Evolutionary conservation across 2,888 invertebrate species (phyloP), one percentile per base, ranked within the genome.

Genomic region (Phytoseiulus persimilis): DNA sequence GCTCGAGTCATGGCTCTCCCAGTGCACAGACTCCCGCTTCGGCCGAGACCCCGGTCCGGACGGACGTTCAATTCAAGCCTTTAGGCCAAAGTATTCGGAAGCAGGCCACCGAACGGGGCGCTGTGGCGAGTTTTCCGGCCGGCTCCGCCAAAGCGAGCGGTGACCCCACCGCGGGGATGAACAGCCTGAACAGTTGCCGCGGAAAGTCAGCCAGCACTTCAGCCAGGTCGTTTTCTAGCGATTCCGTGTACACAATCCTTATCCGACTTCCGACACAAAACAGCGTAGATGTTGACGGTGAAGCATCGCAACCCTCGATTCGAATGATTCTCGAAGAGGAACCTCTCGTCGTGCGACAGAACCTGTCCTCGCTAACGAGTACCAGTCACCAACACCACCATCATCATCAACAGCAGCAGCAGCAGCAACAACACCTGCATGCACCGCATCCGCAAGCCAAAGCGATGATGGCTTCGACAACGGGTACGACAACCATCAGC

Each of bases 191-290:
- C 28, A 89, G 83, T 46, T 89, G 83, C 46, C 32, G 83, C 31
- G 83, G 83, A 83, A 45, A 45, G 87, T 33, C 39, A 31, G 32
- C 87, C 1, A 39, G 31, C 0, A 33, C 87, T 39, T 87, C 87
- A n/a, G 87, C 87, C 39, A 33, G 87, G 32, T 87, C 87, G 32
- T 87, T 87, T 45, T 87, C 87, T 45, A 89, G 83, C 91, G 91
- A 92, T 90, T 92, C 94, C 92, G 96, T 97, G 89, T 98, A 97
- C 94, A 98, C 98, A 90, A 98, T 98, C 92, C 94, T 98, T 91
- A 98, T 98, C 92, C 94, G 96, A 92, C 94, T 98, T 91, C 92
- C 92, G n/a, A 90, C 90, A 32, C 91, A 91, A 31, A 90, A 90
- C 87, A 87, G 87, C 32, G 87, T 87, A 28, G 91, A 91, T 83